phyloP scores from a whole-genome alignment of 2,797 vertebrate species.

The Scomberomorus guttatus region DNA sequence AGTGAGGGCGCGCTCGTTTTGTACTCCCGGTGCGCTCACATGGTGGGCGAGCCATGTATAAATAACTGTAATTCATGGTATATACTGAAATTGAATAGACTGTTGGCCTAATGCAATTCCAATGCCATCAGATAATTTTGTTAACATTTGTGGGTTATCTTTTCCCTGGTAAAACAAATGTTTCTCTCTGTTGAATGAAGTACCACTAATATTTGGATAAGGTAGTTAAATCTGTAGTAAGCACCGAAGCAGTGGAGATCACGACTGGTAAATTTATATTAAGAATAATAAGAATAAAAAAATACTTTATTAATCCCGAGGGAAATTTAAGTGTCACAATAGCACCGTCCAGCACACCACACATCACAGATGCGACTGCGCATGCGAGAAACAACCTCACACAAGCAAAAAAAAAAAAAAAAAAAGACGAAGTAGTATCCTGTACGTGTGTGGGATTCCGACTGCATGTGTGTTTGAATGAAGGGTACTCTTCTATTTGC shows the following conservation, averaged over 20 bases:
- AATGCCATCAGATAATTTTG: background rate
- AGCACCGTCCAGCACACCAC: too few species aligned
- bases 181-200: background rate
- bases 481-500: conserved; percentile 1
- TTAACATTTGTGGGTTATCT: background rate
- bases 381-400: conserved; percentile 39
- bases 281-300: too few species aligned
- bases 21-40: background rate
- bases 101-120: background rate
- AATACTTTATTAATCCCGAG: too few species aligned
- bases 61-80: background rate
- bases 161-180: background rate
- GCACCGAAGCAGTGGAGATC: too few species aligned
- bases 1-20: conserved; percentile 30
- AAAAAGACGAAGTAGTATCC: background rate
- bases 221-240: too few species aligned
- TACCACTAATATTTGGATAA: background rate
- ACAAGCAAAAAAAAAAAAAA: conserved; percentile 12
- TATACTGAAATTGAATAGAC: background rate
- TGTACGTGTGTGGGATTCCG: background rate
- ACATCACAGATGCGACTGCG: conserved; percentile 11
- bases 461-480: conserved; percentile 27
- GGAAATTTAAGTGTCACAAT: too few species aligned
- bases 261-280: too few species aligned
- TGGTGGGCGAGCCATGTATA: fast-evolving